Evolutionary conservation across 2,113 vertebrate genomes (phyloP).

Genomic region (Callospermophilus lateralis): DNA sequence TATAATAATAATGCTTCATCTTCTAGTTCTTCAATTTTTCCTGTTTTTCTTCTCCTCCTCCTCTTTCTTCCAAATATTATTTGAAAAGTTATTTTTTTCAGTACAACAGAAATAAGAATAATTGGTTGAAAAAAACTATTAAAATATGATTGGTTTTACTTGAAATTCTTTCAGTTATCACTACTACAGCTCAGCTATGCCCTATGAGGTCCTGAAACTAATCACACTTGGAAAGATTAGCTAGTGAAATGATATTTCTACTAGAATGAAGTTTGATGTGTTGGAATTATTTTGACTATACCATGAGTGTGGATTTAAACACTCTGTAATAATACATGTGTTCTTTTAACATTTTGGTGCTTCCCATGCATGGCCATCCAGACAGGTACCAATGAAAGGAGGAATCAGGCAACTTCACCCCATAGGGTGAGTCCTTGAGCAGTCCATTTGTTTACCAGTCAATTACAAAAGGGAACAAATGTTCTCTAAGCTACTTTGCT

Average conservation of each 20-base stretch:
- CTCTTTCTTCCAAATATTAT: not conserved
- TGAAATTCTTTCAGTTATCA: not conserved
- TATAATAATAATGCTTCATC: not conserved
- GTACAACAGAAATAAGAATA: conserved; percentile 50
- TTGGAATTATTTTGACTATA: conserved; percentile 43
- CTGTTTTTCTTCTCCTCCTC: not conserved
- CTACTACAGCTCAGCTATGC: not conserved
- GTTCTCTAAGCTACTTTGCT: not conserved
- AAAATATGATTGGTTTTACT: conserved; percentile 14
- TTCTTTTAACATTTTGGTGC: conserved; percentile 43
- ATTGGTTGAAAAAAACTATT: not conserved
- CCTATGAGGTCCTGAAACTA: conserved; percentile 58
- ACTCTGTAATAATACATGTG: not conserved
- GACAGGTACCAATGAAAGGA: conserved; percentile 35
- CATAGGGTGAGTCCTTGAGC: not conserved
- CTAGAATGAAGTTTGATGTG: not conserved
- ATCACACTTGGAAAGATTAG: not conserved
- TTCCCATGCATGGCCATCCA: not conserved
- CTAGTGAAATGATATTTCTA: not conserved
- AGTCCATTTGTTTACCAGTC: not conserved
- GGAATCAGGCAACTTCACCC: not conserved
- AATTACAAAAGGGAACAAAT: not conserved
- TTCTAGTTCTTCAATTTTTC: not conserved
- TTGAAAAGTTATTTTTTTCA: not conserved
- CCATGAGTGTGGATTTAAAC: conserved; percentile 14